Evolutionary conservation across 2,113 vertebrate genomes (phyloP).

Genomic region (Caretta caretta): DNA sequence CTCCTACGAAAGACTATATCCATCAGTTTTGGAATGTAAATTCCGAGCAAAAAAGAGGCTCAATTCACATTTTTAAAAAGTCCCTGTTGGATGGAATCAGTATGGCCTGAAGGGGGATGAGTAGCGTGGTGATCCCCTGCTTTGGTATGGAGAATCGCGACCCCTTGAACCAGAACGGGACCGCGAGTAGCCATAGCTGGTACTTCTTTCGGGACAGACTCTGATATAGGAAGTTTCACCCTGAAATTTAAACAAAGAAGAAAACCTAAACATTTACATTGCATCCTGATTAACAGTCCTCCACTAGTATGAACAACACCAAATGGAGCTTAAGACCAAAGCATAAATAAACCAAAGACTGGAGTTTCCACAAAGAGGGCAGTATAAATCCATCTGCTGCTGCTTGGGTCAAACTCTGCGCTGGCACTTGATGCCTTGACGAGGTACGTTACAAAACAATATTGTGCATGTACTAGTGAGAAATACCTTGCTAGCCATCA

Average conservation of each 20-base stretch:
- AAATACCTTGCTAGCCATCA: background rate
- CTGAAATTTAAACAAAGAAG: conserved; percentile 74
- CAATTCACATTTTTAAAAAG: conserved; percentile 70
- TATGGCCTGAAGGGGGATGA: conserved; percentile 86
- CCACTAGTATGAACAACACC: background rate
- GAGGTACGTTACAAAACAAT: background rate
- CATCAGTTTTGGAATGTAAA: conserved; percentile 80
- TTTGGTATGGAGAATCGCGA: conserved; percentile 90
- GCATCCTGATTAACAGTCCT: background rate
- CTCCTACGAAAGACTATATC: conserved; percentile 73
- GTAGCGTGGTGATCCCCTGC: conserved; percentile 90
- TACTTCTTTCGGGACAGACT: conserved; percentile 89
- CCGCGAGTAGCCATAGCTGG: conserved; percentile 88
- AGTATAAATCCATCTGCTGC: background rate
- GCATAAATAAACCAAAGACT: background rate
- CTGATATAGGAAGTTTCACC: conserved; percentile 92
- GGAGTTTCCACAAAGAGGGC: background rate
- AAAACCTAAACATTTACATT: conserved; percentile 24
- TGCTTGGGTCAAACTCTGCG: background rate
- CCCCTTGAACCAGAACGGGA: conserved; percentile 92
- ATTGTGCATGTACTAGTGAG: background rate
- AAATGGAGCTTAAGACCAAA: background rate
- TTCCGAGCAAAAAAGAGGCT: conserved; percentile 73
- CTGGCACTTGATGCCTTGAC: background rate
- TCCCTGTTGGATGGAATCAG: conserved; percentile 74